Conservation (phyloP, 2,113 vertebrate species). For the Rhombomys opimus region DNA sequence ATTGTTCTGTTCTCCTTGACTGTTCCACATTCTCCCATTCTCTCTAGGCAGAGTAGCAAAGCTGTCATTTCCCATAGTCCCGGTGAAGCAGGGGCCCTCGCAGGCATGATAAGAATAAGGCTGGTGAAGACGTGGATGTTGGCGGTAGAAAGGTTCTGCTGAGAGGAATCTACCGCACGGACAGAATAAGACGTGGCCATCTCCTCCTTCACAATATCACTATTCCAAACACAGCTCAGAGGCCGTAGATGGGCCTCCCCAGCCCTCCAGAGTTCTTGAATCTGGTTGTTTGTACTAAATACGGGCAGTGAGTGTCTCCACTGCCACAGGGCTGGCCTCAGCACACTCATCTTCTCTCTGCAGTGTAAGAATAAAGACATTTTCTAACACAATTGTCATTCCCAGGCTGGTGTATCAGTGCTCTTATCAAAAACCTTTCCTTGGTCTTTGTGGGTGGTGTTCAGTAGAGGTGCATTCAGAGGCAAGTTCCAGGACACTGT, state of each 20-base stretch:
- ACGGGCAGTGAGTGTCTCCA: background rate
- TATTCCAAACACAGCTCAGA: background rate
- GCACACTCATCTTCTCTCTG: background rate
- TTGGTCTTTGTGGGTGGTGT: background rate
- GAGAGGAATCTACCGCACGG: background rate
- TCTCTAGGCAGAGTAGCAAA: background rate
- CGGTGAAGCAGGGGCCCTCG: background rate
- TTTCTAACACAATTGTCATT: background rate
- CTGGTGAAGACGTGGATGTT: background rate
- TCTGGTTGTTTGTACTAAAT: background rate
- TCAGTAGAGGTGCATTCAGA: background rate
- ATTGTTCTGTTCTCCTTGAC: background rate
- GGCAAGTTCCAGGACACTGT: background rate
- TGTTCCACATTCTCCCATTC: background rate
- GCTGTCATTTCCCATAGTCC: background rate
- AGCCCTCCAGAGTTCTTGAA: background rate
- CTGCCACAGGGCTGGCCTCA: background rate
- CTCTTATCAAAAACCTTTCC: background rate
- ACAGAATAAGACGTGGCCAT: background rate
- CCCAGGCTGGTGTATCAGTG: background rate
- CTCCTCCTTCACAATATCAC: background rate
- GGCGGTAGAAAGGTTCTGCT: background rate
- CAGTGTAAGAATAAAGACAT: background rate
- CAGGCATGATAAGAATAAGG: background rate
- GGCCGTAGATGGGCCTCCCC: background rate